Conservation (phyloP, 2,113 vertebrate species). For the Dasyurus viverrinus region DNA sequence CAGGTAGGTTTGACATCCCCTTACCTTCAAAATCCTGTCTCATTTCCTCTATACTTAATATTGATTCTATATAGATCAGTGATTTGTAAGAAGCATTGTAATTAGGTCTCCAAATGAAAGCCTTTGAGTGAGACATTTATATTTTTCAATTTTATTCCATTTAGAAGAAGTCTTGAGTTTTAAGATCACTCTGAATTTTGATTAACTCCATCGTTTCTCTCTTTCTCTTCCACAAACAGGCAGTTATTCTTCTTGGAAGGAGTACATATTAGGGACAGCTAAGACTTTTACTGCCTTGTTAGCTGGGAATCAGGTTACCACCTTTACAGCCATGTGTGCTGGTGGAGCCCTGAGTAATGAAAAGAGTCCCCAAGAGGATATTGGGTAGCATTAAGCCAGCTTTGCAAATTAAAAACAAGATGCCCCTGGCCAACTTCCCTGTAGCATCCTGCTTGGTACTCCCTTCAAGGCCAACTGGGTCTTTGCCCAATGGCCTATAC, state of each 20-base stretch:
- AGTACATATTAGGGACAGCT: slow-evolving; percentile 53
- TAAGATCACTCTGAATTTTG: slow-evolving; percentile 41
- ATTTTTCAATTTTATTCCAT: slow-evolving; percentile 25
- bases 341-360: slow-evolving; percentile 32
- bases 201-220: slow-evolving; percentile 22
- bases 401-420: slow-evolving; percentile 60
- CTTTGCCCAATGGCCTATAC: background rate
- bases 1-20: background rate
- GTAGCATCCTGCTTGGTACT: slow-evolving; percentile 31
- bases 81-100: background rate
- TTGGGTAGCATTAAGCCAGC: slow-evolving; percentile 52
- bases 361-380: slow-evolving; percentile 48
- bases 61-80: background rate
- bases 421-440: background rate
- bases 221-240: background rate
- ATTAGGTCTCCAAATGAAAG: background rate
- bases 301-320: slow-evolving; percentile 54
- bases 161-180: slow-evolving; percentile 27
- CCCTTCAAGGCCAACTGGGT: background rate
- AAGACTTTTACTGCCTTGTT: slow-evolving; percentile 40
- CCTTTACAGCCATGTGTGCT: slow-evolving; percentile 27
- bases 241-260: slow-evolving; percentile 44
- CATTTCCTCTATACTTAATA: background rate
- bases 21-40: background rate
- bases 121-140: slow-evolving; percentile 17